Base-by-base conservation (phyloP, 1,140 invertebrate genomes). In the Teleopsis dalmanni region DNA sequence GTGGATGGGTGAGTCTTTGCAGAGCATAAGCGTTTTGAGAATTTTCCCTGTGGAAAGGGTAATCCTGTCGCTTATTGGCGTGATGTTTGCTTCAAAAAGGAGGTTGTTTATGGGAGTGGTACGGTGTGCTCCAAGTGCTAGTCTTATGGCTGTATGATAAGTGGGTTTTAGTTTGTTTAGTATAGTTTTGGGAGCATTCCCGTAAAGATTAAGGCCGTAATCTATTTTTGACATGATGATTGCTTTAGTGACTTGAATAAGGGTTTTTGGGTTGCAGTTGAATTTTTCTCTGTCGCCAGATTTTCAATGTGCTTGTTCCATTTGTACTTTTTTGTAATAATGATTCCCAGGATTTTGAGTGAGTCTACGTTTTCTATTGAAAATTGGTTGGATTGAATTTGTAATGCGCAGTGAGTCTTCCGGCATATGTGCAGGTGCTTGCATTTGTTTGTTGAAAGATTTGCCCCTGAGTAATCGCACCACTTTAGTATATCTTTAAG, bases 231-330 rank as follows among this genome's bases (percentile, higher is more conserved):
- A 18, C 13, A 22, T 46, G 16, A 53, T 16, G 22, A 49, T 42
- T 42, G 52, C 45, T 45, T 55, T 49, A 33, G 42, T 36, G 5
- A 35, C 21, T 6, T 44, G 46, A 38, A 45, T 9, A 8, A 53
- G 22, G 13, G 47, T 52, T 16, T 16, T 26, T 4, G 42, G 36
- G 11, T 45, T 52, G 37, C 50, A 50, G 21, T 51, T 55, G 11
- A 47, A 51, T 48, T 44, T 57, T 27, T 21, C 18, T 21, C 37
- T 52, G 22, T 48, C 38, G 7, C 53, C 41, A 19, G 46, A 57
- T 47, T 57, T 54, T 47, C 26, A 27, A 47, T 49, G 31, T 52
- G 50, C 10, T n/a, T 29, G 26, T 48, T 50, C 54, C 50, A 55
- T 21, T 42, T 54, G 41, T 52, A 42, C 47, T 26, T 56, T 47